These are phyloP conservation scores for Drosophila buzzatii DNA, from an alignment of 2,888 invertebrate species.

Conservation along the genomic window DNA sequence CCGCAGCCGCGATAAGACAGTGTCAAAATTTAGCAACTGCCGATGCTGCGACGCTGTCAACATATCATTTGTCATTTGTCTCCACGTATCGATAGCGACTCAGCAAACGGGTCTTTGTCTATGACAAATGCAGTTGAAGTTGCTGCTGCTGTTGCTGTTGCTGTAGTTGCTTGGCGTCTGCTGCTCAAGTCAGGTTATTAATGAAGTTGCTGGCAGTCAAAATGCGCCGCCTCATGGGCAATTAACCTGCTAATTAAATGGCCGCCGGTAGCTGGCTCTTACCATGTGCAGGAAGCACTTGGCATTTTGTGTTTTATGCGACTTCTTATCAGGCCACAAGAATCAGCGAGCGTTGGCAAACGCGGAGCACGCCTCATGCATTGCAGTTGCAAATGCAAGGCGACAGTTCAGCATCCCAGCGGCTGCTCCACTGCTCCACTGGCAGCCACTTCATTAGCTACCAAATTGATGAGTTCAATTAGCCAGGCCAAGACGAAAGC, in stretches of 20 bases:
- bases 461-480: conserved; percentile 85
- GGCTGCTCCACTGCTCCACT: conserved; percentile 21
- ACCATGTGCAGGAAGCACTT: conserved; percentile 63
- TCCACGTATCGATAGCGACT: conserved; percentile 53
- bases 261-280: conserved; percentile 52
- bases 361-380: conserved; percentile 56
- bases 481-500: conserved; percentile 47
- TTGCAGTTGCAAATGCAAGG: conserved; percentile 68
- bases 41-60: conserved; percentile 69
- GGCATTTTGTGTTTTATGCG: conserved; percentile 66
- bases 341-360: conserved; percentile 34
- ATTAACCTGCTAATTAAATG: conserved; percentile 78
- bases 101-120: conserved; percentile 62
- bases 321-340: conserved; percentile 60
- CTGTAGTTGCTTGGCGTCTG: conserved; percentile 18
- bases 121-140: conserved; percentile 61
- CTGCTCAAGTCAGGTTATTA: conserved; percentile 59
- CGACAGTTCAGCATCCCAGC: conserved; percentile 58
- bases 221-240: conserved; percentile 66
- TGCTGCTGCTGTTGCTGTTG: conserved; percentile 27
- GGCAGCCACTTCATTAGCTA: conserved; percentile 70
- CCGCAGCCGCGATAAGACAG: conserved; percentile 65
- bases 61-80: conserved; percentile 75
- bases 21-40: conserved; percentile 79
- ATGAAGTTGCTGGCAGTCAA: conserved; percentile 72